phyloP scores from a whole-genome alignment of 2,113 vertebrate genomes.

The Urocynchramus pylzowi region DNA sequence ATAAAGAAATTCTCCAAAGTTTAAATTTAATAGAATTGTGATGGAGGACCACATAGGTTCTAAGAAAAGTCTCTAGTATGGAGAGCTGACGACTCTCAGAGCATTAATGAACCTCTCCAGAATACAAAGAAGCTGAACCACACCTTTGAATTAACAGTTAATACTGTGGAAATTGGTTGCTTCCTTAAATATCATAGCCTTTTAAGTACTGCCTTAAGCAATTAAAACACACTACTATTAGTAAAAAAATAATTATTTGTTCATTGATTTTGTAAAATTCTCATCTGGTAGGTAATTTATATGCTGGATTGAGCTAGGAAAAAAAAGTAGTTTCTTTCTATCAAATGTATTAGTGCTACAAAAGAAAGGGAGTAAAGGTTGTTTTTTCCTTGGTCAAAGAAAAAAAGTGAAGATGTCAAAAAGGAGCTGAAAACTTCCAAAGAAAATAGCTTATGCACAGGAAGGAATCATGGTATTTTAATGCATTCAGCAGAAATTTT shows the following conservation, averaged over 20 bases:
- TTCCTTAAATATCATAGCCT: not conserved
- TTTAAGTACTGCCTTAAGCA: not conserved
- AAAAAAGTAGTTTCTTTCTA: not conserved
- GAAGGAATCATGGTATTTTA: not conserved
- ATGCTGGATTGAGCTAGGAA: not conserved
- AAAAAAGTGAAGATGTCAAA: not conserved
- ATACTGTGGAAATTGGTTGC: not conserved
- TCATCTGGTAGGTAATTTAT: not conserved
- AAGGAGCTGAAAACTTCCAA: not conserved
- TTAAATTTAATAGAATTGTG: not conserved
- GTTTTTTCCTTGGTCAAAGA: not conserved
- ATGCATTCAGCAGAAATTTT: not conserved
- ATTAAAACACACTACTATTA: not conserved
- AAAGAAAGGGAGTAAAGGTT: not conserved
- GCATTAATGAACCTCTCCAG: not conserved
- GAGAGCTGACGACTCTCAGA: not conserved
- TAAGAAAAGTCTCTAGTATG: not conserved
- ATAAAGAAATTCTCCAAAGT: not conserved
- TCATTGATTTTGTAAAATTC: slow-evolving; percentile 28
- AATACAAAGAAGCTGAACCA: not conserved
- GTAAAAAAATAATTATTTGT: slow-evolving; percentile 15
- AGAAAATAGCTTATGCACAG: not conserved
- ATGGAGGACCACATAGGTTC: accelerated
- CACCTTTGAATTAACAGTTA: not conserved
- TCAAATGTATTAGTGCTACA: not conserved